Conservation (phyloP, 2,888 invertebrate genomes). For the Drymonia ruficornis region DNA sequence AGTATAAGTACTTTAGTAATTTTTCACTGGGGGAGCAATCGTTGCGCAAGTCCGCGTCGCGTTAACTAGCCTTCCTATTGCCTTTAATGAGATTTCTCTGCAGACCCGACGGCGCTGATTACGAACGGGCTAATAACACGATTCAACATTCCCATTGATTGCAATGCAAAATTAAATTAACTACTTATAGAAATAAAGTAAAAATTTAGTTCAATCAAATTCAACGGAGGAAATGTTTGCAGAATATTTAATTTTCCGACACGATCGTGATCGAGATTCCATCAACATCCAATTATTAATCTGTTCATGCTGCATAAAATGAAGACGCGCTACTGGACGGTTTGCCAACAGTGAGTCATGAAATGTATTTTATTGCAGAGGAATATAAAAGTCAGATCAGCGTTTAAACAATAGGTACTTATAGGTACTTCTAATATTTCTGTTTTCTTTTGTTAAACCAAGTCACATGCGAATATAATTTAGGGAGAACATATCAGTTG, state of each 20-base stretch:
- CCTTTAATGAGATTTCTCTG: constrained; percentile 49
- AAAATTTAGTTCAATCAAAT: neutral
- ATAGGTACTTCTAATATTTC: neutral
- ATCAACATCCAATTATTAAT: constrained; percentile 33
- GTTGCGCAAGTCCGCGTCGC: constrained; percentile 10
- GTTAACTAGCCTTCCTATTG: constrained; percentile 31
- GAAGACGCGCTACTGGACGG: neutral
- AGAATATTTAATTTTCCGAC: constrained; percentile 52
- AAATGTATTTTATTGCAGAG: neutral
- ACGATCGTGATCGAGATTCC: constrained; percentile 54
- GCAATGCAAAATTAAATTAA: constrained; percentile 24
- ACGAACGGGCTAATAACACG: constrained; percentile 39
- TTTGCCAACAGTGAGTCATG: constrained; percentile 1
- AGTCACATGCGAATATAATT: too few species aligned
- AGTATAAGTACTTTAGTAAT: constrained; percentile 2
- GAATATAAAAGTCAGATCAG: neutral
- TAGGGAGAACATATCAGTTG: too few species aligned
- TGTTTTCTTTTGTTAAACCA: too few species aligned
- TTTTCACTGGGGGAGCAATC: constrained; percentile 13
- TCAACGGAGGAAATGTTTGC: constrained; percentile 27
- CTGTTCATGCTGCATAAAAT: constrained; percentile 8
- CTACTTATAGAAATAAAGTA: constrained; percentile 14
- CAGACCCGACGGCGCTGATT: constrained; percentile 41
- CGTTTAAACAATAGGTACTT: neutral
- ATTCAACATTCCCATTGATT: constrained; percentile 28